phyloP scores from a whole-genome alignment of 2,888 invertebrate species.

The Congeria kusceri region DNA sequence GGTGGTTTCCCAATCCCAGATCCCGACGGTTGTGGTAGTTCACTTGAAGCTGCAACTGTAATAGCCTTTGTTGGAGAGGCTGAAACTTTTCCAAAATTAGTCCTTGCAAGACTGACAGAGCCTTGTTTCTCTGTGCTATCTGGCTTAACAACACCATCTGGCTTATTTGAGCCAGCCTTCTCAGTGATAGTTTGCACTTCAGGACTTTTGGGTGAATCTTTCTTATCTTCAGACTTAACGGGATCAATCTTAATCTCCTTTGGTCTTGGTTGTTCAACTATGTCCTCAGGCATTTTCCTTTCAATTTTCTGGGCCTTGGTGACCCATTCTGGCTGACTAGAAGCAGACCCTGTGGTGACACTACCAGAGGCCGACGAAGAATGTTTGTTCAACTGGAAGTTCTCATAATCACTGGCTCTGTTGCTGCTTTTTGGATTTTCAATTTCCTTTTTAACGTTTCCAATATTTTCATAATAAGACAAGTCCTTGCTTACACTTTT shows the following conservation, averaged over 20 bases:
- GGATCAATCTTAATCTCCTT: conserved; percentile 5
- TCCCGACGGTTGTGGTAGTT: background rate
- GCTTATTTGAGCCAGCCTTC: conserved; percentile 17
- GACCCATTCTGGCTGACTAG: conserved; percentile 66
- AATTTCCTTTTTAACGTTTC: conserved; percentile 1
- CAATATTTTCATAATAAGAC: background rate
- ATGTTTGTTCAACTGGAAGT: conserved; percentile 51
- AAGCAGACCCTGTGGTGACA: conserved; percentile 31
- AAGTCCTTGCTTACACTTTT: background rate
- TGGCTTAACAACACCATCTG: background rate
- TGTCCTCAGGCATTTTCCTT: conserved; percentile 20
- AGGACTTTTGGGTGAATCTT: conserved; percentile 3
- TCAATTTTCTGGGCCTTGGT: conserved; percentile 39
- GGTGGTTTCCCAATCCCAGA: conserved; percentile 2
- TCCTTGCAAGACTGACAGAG: no score
- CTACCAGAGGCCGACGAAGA: conserved; percentile 54
- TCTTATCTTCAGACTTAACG: conserved; percentile 14
- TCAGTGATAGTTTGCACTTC: conserved; percentile 22
- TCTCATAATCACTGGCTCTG: conserved; percentile 52
- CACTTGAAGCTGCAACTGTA: background rate
- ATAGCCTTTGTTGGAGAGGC: background rate
- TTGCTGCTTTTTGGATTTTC: conserved; percentile 47
- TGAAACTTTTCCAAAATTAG: no score
- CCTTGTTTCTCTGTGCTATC: no score
- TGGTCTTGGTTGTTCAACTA: conserved; percentile 4